Conservation (phyloP, 2,888 invertebrate genomes). For the Ctena decussata region DNA sequence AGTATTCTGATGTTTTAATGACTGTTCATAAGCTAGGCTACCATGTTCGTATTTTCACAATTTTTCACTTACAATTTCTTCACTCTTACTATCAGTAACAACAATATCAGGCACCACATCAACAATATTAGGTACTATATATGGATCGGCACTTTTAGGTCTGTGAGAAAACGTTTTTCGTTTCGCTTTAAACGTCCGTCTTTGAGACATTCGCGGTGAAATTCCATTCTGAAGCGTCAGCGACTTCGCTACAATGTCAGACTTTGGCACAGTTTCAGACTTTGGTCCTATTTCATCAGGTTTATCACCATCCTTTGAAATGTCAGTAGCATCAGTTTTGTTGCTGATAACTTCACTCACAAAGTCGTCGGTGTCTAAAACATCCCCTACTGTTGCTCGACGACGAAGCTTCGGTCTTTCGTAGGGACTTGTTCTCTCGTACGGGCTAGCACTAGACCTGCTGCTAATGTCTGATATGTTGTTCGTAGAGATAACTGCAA, state of each 20-base stretch:
- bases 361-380: background rate
- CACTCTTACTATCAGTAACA: background rate
- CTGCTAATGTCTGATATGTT: constrained; percentile 34
- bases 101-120: background rate
- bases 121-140: background rate
- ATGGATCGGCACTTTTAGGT: background rate
- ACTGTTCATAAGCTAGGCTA: too few species aligned
- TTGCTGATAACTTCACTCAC: background rate
- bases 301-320: background rate
- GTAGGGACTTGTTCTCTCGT: constrained; percentile 3
- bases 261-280: background rate
- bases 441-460: constrained; percentile 6
- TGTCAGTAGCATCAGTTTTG: background rate
- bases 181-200: background rate
- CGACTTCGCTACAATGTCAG: background rate
- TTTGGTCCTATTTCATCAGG: background rate
- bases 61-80: background rate
- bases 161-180: background rate
- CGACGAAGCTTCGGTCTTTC: background rate
- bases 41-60: too few species aligned
- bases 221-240: background rate
- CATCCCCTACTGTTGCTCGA: background rate
- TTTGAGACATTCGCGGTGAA: background rate
- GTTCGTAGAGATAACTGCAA: constrained; percentile 41
- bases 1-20: too few species aligned